phyloP scores from a whole-genome alignment of 2,888 invertebrate species.

The Cacoxenus indagator region DNA sequence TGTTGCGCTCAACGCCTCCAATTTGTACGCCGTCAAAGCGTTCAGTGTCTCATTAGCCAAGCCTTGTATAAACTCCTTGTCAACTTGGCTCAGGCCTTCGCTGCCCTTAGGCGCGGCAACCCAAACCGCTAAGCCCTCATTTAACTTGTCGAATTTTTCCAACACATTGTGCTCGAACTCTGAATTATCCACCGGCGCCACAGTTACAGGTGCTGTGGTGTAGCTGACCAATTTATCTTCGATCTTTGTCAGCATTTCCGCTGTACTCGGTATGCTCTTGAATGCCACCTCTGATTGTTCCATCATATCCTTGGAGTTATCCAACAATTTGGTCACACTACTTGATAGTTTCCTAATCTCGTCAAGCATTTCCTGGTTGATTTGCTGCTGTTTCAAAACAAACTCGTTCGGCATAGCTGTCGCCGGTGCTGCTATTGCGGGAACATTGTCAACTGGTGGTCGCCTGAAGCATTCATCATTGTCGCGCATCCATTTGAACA shows the following conservation, averaged over 20 bases:
- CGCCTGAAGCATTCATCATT: constrained; percentile 68
- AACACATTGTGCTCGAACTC: constrained; percentile 71
- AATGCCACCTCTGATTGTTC: constrained; percentile 60
- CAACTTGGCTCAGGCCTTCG: constrained; percentile 66
- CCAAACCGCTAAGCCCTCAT: constrained; percentile 67
- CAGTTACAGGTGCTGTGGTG: constrained; percentile 52
- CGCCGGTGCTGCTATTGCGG: constrained; percentile 28
- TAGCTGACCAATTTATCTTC: constrained; percentile 65
- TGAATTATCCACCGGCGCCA: constrained; percentile 58
- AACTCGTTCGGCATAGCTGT: constrained; percentile 50
- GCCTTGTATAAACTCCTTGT: constrained; percentile 72
- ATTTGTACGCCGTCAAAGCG: constrained; percentile 73
- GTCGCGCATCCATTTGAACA: constrained; percentile 69
- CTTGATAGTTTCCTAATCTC: constrained; percentile 57
- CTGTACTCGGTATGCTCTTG: constrained; percentile 57
- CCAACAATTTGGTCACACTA: constrained; percentile 54
- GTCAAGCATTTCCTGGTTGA: constrained; percentile 57
- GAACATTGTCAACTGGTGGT: constrained; percentile 44
- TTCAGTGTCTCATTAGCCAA: constrained; percentile 76
- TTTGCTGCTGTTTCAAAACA: constrained; percentile 52
- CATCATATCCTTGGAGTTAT: constrained; percentile 55
- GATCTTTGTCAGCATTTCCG: constrained; percentile 61
- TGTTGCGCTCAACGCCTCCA: constrained; percentile 70
- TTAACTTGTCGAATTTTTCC: constrained; percentile 71
- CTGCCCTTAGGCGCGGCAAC: constrained; percentile 55